Conservation (phyloP, 2,113 vertebrate species). For the Prinia subflava region DNA sequence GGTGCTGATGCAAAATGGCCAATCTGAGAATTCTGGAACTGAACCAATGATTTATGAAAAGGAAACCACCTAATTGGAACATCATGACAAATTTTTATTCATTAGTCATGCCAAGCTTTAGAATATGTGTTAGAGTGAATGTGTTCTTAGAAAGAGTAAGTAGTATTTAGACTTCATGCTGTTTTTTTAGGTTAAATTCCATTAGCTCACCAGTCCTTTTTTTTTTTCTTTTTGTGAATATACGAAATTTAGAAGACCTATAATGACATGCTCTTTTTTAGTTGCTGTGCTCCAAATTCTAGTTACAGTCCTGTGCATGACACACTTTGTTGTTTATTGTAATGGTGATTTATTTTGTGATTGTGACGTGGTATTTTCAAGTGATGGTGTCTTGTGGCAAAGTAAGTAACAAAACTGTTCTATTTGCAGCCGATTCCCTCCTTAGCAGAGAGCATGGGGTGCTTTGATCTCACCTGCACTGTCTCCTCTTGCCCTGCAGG, state of each 20-base stretch:
- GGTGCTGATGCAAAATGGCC: slow-evolving; percentile 37
- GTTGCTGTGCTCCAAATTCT: slow-evolving; percentile 38
- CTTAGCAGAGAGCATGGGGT: not conserved
- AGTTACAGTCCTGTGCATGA: slow-evolving; percentile 41
- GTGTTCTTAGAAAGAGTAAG: not conserved
- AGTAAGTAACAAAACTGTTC: slow-evolving; percentile 41
- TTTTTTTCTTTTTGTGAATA: not conserved
- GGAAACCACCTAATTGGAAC: not conserved
- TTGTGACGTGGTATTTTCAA: slow-evolving; percentile 47
- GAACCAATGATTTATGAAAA: not conserved
- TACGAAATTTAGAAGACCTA: not conserved
- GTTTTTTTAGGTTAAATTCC: not conserved
- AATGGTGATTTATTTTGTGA: slow-evolving; percentile 39
- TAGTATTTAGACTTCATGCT: not conserved
- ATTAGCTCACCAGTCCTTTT: not conserved
- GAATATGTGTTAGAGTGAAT: not conserved
- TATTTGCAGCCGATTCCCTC: not conserved
- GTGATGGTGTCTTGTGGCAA: slow-evolving; percentile 46
- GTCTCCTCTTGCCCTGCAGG: slow-evolving; percentile 75
- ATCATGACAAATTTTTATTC: not conserved
- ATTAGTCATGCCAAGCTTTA: not conserved
- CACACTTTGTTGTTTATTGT: slow-evolving; percentile 8
- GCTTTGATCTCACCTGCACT: not conserved
- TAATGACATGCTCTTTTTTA: not conserved
- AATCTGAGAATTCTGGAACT: slow-evolving; percentile 11